Percentiles rank a stretch among this genome's conserved stretches.
These are phyloP conservation scores for Chaetops frenatus DNA, from an alignment of 2,113 vertebrate species.

Conservation along the genomic window DNA sequence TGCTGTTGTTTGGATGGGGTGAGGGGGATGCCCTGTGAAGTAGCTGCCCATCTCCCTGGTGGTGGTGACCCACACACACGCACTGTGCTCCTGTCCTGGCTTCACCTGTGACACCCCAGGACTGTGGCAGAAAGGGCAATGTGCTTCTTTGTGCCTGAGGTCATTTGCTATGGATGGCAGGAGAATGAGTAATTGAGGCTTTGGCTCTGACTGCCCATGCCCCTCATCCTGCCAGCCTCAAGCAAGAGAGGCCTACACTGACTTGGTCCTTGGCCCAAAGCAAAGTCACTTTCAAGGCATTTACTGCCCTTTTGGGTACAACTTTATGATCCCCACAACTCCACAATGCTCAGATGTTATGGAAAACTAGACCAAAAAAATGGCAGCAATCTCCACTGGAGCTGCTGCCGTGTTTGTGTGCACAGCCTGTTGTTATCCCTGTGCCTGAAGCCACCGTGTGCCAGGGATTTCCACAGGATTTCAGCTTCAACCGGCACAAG, in stretches of 20 bases:
- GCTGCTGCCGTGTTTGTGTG: rapidly evolving
- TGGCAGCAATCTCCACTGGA: not conserved
- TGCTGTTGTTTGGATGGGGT: not conserved
- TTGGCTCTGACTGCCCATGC: not conserved
- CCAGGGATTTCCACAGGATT: not conserved
- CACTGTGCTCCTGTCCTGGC: not conserved
- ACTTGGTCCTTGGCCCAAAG: no score
- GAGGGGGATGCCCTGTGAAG: not conserved
- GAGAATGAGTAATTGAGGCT: not conserved
- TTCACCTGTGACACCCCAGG: not conserved
- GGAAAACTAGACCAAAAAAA: not conserved
- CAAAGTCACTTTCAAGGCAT: not conserved
- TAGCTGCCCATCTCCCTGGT: not conserved
- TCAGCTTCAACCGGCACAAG: not conserved
- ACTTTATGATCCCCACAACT: not conserved
- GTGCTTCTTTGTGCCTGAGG: not conserved
- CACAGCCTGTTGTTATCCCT: rapidly evolving
- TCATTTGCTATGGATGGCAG: not conserved
- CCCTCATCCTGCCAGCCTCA: rapidly evolving
- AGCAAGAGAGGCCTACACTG: not conserved
- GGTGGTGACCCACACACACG: not conserved
- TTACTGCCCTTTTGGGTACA: not conserved
- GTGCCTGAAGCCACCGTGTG: rapidly evolving
- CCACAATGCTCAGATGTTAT: not conserved
- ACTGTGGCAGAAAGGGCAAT: not conserved